These are phyloP conservation scores for Brachirus orientalis DNA, from an alignment of 2,113 vertebrate genomes.

Conservation along the genomic window DNA sequence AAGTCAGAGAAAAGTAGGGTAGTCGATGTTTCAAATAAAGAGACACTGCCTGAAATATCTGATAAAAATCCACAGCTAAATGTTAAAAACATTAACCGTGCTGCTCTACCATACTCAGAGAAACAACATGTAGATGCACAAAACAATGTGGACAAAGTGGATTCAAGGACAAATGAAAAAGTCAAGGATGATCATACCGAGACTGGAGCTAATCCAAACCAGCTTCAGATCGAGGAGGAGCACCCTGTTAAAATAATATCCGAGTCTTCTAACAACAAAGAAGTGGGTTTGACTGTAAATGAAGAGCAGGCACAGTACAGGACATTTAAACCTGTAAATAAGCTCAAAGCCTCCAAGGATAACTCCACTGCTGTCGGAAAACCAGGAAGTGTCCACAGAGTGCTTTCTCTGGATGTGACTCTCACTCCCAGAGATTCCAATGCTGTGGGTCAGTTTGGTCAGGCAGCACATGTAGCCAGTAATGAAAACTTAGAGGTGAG, in stretches of 20 bases:
- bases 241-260: slow-evolving; percentile 17
- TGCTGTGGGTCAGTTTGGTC: slow-evolving; percentile 92
- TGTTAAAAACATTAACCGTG: slow-evolving; percentile 32
- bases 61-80: slow-evolving; percentile 31
- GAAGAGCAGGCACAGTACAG: background rate
- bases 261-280: slow-evolving; percentile 10
- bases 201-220: background rate
- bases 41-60: background rate
- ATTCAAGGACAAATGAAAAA: slow-evolving; percentile 3
- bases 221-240: background rate
- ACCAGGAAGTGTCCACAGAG: slow-evolving; percentile 76
- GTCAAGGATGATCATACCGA: background rate
- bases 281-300: background rate
- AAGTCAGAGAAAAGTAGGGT: slow-evolving; percentile 3
- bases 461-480: slow-evolving; percentile 75
- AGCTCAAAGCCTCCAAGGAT: background rate
- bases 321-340: background rate
- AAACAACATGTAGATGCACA: too few relatives aligned
- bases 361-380: slow-evolving; percentile 38
- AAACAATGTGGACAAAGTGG: background rate
- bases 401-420: slow-evolving; percentile 85
- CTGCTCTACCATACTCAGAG: background rate
- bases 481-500: slow-evolving; percentile 84
- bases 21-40: background rate
- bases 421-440: slow-evolving; percentile 82